Percentiles rank a stretch among this genome's conserved stretches.
These are phyloP conservation scores for Siniperca scherzeri DNA, from an alignment of 2,797 vertebrate genomes.

Conservation along the genomic window DNA sequence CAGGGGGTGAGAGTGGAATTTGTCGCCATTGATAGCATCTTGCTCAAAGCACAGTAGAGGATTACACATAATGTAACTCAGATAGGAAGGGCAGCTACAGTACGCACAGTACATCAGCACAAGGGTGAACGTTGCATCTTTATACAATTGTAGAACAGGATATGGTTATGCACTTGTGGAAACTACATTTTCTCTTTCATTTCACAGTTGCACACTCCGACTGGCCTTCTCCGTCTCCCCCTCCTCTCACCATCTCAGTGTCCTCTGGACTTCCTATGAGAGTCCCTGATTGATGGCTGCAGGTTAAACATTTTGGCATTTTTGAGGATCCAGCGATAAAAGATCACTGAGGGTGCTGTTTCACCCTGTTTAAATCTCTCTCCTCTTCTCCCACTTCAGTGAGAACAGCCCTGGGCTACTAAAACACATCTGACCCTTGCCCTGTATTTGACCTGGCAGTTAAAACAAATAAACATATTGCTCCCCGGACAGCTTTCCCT, in stretches of 20 bases:
- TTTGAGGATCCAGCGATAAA: slow-evolving; percentile 22
- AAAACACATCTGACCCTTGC: slow-evolving; percentile 62
- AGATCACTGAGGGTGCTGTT: slow-evolving; percentile 43
- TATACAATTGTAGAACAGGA: not conserved
- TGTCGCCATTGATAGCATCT: slow-evolving; percentile 57
- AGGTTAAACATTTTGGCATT: slow-evolving; percentile 46
- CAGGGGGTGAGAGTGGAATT: slow-evolving; percentile 65
- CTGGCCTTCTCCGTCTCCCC: not conserved
- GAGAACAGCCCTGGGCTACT: slow-evolving; percentile 42
- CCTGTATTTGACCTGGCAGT: slow-evolving; percentile 59
- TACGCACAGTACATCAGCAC: not conserved
- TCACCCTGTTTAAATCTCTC: slow-evolving; percentile 31
- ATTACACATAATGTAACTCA: slow-evolving; percentile 36
- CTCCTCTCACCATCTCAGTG: not conserved
- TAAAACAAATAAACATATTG: slow-evolving; percentile 62
- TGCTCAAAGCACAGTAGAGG: slow-evolving; percentile 6
- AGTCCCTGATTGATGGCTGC: slow-evolving; percentile 31
- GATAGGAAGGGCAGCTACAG: slow-evolving; percentile 21
- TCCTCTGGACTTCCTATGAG: slow-evolving; percentile 34
- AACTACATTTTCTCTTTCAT: slow-evolving; percentile 1
- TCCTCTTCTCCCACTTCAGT: slow-evolving; percentile 19
- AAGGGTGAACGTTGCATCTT: not conserved
- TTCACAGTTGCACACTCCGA: not conserved
- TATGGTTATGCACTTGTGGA: slow-evolving; percentile 7
- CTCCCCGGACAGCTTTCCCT: slow-evolving; percentile 28